Evolutionary conservation across 1,140 invertebrate genomes (phyloP), one percentile per base, ranked within the genome.

Genomic region (Hypothenemus hampei): DNA sequence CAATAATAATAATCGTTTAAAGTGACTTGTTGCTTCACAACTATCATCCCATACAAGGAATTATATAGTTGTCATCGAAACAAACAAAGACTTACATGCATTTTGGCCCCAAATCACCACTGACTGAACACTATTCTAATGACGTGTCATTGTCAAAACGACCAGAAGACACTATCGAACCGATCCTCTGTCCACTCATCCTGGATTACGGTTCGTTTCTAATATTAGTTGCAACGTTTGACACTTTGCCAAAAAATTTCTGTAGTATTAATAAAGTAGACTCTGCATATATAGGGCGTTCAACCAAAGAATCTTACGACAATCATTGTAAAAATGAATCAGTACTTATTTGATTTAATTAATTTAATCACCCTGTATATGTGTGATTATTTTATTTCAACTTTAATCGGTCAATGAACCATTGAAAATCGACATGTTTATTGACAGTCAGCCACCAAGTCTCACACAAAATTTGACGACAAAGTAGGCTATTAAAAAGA

Each of bases 161-260:
- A 37, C 52, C 47, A 53, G n/a, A 56, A 33, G 43, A 55, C 52
- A 50, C 43, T 55, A 63, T 37, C 57, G 44, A 21, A 54, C 50
- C 29, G 33, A 51, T 39, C 57, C 45, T 45, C 40, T 58, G 18
- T 37, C 35, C 39, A 53, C 22, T 29, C 57, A 15, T 55, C 31
- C 64, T 57, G 51, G 63, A 58, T 52, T 23, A 37, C 40, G 45
- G 51, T 47, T 6, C 13, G 46, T 39, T n/a, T 59, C 64, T 66
- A 66, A 66, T 59, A 61, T 66, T 66, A 64, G 60, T 50, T 23
- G 59, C 53, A 57, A 56, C 53, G 53, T 61, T 66, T 66, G 64
- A 64, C 58, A 64, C 47, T 55, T 64, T 66, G 64, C 64, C 64
- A 66, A 66, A n/a, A n/a, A n/a, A 66, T 53, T 59, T 33, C 22